Evolutionary conservation across 2,888 invertebrate species (phyloP).

Genomic region (Diaphora mendica): DNA sequence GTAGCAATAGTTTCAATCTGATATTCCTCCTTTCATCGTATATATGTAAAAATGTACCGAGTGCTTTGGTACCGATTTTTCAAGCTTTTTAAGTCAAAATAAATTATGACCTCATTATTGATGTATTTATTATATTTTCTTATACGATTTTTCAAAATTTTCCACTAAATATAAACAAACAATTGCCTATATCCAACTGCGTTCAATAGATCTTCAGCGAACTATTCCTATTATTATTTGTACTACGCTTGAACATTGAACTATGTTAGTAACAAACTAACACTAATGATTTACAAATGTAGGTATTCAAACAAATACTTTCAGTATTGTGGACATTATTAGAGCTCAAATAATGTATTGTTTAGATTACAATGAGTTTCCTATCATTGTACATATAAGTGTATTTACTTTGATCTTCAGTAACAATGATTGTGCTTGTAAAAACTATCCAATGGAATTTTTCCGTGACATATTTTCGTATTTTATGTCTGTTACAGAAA

Average conservation of each 20-base stretch:
- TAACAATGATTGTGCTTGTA: not conserved
- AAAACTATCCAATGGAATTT: not conserved
- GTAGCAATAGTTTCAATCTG: not conserved
- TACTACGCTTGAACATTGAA: constrained; percentile 20
- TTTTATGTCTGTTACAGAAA: too few species aligned
- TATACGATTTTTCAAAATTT: not conserved
- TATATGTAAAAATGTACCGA: too few species aligned
- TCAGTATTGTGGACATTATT: constrained; percentile 8
- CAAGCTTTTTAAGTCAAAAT: too few species aligned
- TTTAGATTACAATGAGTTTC: not conserved
- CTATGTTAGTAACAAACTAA: constrained; percentile 22
- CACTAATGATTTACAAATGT: constrained; percentile 39
- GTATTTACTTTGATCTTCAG: not conserved
- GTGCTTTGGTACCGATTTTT: too few species aligned
- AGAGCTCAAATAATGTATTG: not conserved
- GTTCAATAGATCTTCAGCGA: not conserved
- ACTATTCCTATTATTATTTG: constrained; percentile 29
- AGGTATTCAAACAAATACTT: constrained; percentile 27
- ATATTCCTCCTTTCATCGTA: too few species aligned
- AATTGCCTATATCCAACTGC: not conserved
- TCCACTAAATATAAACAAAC: not conserved
- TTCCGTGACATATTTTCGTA: not conserved
- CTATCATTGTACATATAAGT: not conserved
- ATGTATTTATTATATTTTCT: not conserved
- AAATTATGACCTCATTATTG: too few species aligned